phyloP scores from a whole-genome alignment of 2,888 invertebrate species.

The Alentia gelatinosa region DNA sequence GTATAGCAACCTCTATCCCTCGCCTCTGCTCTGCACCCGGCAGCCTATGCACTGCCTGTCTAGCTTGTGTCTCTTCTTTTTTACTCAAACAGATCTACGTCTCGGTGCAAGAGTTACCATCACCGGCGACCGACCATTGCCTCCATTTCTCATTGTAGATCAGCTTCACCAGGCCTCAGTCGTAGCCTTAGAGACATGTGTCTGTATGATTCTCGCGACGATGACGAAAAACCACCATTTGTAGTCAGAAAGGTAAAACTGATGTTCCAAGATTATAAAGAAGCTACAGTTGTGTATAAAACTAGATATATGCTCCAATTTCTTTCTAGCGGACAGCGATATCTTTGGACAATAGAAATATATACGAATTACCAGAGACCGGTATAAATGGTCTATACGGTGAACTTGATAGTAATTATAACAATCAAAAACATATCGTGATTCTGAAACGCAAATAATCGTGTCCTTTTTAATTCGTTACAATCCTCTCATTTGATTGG shows the following conservation, averaged over 20 bases:
- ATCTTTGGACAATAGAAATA: too few relatives aligned
- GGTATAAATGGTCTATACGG: too few relatives aligned
- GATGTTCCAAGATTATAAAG: too few relatives aligned
- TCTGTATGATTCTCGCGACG: not conserved
- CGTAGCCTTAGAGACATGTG: not conserved
- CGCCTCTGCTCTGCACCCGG: not conserved
- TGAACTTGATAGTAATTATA: too few relatives aligned
- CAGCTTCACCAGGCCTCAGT: constrained; percentile 68
- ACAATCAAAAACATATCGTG: too few relatives aligned
- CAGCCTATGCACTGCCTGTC: not conserved
- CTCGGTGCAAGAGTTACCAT: not conserved
- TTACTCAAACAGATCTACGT: not conserved
- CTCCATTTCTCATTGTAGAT: constrained; percentile 77
- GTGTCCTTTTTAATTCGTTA: too few relatives aligned
- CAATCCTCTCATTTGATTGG: too few relatives aligned
- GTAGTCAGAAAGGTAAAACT: constrained; percentile 42
- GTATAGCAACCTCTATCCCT: too few relatives aligned
- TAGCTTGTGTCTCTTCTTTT: constrained; percentile 1
- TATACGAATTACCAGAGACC: too few relatives aligned
- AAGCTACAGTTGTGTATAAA: not conserved
- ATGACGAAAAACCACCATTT: constrained; percentile 24
- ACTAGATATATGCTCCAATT: not conserved
- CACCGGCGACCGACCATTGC: constrained; percentile 56
- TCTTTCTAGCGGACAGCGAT: constrained; percentile 58
- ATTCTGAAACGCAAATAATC: too few relatives aligned